Evolutionary conservation across 1,140 invertebrate species (phyloP), one percentile per base, ranked within the genome.

Genomic region (Sarcophaga bullata): DNA sequence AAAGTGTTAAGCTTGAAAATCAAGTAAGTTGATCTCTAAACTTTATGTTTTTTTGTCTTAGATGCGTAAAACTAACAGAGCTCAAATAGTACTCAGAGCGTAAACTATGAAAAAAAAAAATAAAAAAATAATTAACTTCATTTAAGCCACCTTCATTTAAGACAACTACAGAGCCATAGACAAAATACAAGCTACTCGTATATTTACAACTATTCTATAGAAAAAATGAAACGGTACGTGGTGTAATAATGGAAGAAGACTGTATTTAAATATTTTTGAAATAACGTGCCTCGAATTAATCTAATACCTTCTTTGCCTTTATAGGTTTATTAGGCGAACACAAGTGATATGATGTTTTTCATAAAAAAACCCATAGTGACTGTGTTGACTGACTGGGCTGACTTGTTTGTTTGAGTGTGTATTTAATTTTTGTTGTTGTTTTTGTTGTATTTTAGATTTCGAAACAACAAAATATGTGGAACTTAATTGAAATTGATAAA

Each of bases 221-320:
- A 19, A 68, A 68, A 68, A 68, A 68, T 19, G 54, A 58, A 58
- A 58, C 54, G 54, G 54, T 58, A 58, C 54, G 54, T 58, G 54
- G 54, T 58, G 25, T 37, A 37, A 37, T 37, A 58, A 58, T 58
- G 7, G 11, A 58, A 58, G 54, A 58, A n/a, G 25, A 37, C 25
- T 37, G 25, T 58, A 58, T 58, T 58, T 58, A 58, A 58, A 58
- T 58, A 58, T 58, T 58, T 58, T 7, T 13, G 25, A 58, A 58
- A 58, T n/a, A n/a, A 58, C 54, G 54, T 58, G 54, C 54, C 54
- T 3, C 54, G 54, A 58, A 58, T 58, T 58, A 58, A 58, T 58
- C 54, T 13, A n/a, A 58, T 58, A 58, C 15, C 6, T 58, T n/a
- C 4, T 13, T 58, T 58, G 4, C 54, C 54, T 58, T n/a, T 37